These are phyloP conservation scores for Leptinotarsa undecemlineata DNA, from an alignment of 1,140 invertebrate species.

Conservation along the genomic window DNA sequence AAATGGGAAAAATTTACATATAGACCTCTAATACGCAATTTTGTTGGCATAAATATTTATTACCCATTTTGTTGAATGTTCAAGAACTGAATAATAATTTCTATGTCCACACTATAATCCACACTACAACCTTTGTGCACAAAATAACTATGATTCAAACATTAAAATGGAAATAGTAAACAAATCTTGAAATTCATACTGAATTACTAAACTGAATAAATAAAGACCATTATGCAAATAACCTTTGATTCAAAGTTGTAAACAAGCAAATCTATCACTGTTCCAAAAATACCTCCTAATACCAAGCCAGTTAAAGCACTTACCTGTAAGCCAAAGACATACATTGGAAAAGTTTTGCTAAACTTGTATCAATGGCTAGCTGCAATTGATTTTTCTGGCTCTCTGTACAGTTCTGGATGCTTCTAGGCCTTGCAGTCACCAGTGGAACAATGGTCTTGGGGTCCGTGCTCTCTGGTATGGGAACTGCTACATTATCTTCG, in stretches of 20 bases:
- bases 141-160: too few relatives aligned
- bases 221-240: slow-evolving; percentile 7
- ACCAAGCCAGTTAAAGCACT: slow-evolving; percentile 19
- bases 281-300: background rate
- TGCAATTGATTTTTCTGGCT: slow-evolving; percentile 59
- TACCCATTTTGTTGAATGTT: background rate
- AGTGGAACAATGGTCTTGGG: slow-evolving; percentile 38
- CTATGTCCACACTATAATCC: too few relatives aligned
- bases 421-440: slow-evolving; percentile 31
- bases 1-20: slow-evolving; percentile 4
- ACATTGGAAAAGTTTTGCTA: slow-evolving; percentile 94
- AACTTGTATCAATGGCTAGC: slow-evolving; percentile 87
- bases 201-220: background rate
- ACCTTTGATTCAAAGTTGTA: slow-evolving; percentile 18
- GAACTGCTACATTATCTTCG: slow-evolving; percentile 78
- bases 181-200: background rate
- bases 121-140: too few relatives aligned
- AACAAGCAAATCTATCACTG: slow-evolving; percentile 2
- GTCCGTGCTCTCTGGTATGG: slow-evolving; percentile 70
- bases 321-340: slow-evolving; percentile 97
- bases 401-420: slow-evolving; percentile 26
- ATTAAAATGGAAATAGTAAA: too few relatives aligned
- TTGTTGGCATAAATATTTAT: background rate
- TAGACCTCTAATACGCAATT: background rate
- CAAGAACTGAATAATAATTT: background rate